Conservation (phyloP, 2,113 vertebrate species). For the Dipodomys ordii region DNA sequence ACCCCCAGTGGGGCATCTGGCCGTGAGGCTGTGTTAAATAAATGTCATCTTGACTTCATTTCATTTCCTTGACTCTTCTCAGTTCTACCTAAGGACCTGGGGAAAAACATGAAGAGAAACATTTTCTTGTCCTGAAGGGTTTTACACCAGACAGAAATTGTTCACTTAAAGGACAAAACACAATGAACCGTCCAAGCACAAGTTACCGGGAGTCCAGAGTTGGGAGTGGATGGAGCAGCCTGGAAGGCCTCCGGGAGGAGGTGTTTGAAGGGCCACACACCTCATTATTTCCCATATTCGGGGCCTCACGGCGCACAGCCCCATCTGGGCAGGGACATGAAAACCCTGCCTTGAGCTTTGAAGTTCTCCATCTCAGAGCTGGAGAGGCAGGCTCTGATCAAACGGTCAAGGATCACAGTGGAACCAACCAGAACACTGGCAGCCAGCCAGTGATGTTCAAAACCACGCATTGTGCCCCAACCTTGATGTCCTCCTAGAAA, state of each 20-base stretch:
- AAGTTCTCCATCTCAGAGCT: background rate
- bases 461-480: background rate
- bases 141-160: background rate
- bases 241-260: slow-evolving; percentile 65
- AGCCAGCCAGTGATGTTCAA: slow-evolving; percentile 62
- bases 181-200: background rate
- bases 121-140: slow-evolving; percentile 41
- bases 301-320: rapidly evolving
- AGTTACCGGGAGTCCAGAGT: slow-evolving; percentile 27
- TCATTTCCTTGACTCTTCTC: slow-evolving; percentile 52
- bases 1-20: slow-evolving; percentile 34
- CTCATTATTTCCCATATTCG: slow-evolving; percentile 16
- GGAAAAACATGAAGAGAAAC: background rate
- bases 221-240: background rate
- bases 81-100: slow-evolving; percentile 33
- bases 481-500: slow-evolving; percentile 79
- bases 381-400: slow-evolving; percentile 55
- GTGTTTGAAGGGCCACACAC: background rate
- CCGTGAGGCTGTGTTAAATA: slow-evolving; percentile 62
- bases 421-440: slow-evolving; percentile 46
- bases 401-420: slow-evolving; percentile 24
- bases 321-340: background rate
- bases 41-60: slow-evolving; percentile 62
- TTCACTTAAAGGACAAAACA: slow-evolving; percentile 27
- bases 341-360: slow-evolving; percentile 44